Conservation (phyloP, 2,797 vertebrate species). For the Novumbra hubbsi region DNA sequence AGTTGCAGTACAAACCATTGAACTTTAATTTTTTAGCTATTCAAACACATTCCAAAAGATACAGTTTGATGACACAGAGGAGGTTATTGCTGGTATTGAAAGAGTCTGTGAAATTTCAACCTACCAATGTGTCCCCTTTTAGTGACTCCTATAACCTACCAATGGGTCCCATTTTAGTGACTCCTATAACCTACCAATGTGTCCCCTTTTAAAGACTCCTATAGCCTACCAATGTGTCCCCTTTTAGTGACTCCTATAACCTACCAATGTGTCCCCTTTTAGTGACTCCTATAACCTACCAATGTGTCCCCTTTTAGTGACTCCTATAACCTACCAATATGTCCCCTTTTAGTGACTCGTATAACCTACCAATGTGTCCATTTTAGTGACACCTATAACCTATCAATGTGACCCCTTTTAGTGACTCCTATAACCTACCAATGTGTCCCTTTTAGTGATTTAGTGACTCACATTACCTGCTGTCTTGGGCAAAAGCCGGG, state of each 20-base stretch:
- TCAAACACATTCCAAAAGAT: constrained; percentile 40
- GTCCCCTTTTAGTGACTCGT: neutral
- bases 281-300: neutral
- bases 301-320: too few species aligned
- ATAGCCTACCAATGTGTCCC: neutral
- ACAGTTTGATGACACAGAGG: constrained; percentile 26
- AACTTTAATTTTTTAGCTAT: neutral
- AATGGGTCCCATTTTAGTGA: neutral
- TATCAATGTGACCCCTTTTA: neutral
- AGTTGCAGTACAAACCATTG: constrained; percentile 1
- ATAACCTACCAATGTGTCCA: too few species aligned
- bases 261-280: neutral
- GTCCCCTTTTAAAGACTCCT: neutral
- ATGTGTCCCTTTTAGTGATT: too few species aligned
- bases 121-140: neutral
- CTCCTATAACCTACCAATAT: neutral
- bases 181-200: neutral
- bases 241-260: neutral
- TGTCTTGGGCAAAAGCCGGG: too few species aligned
- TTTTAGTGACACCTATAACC: too few species aligned
- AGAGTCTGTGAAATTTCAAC: neutral
- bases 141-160: neutral
- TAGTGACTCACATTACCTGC: neutral
- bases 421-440: too few species aligned
- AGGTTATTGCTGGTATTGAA: neutral